Evolutionary conservation across 2,888 invertebrate species (phyloP), one percentile per base, ranked within the genome.

Genomic region (Mimachlamys varia): DNA sequence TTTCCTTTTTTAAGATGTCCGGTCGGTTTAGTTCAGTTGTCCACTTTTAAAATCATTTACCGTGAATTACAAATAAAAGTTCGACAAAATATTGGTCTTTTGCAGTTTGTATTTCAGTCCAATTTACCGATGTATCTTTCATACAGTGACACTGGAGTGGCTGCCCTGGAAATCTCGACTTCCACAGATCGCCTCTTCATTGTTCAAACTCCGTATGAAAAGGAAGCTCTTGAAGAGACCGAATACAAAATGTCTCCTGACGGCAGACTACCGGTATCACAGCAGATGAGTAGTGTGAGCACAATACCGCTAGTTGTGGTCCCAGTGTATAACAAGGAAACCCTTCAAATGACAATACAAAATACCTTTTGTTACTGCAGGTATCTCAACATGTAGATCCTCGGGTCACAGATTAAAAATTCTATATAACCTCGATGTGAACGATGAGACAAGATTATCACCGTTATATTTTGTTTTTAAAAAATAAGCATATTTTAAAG

Each of bases 1-100:
- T 33, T 76, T 76, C 33, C 76, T 13, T 15, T 76, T 33, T 76
- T 2, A 33, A 76, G 76, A 76, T 76, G 76, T 76, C 76, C 76
- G 76, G 76, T 76, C 76, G 15, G 33, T 27, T 76, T 76, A 76
- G 10, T 22, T 76, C 76, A 76, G 76, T 76, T 76, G 76, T 27
- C 76, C 76, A 76, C 76, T 76, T 76, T 33, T 12, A 76, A 76
- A 76, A 76, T 76, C 76, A 76, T 33, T 27, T 13, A 33, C 76
- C 76, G 76, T 76, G 17, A 76, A 27, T 76, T 76, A 33, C 12
- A 76, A 76, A 76, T n/a, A n/a, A 58, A 76, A 33, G 76, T 76
- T 76, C 76, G 33, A 33, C 76, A 76, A 76, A 76, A 76, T 76
- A 27, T 76, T 76, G 76, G 22, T 76, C 76, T 76, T 76, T 76